Evolutionary conservation across 2,113 vertebrate species (phyloP), one percentile per base, ranked within the genome.

Genomic region (Neodontobutis hainanensis): DNA sequence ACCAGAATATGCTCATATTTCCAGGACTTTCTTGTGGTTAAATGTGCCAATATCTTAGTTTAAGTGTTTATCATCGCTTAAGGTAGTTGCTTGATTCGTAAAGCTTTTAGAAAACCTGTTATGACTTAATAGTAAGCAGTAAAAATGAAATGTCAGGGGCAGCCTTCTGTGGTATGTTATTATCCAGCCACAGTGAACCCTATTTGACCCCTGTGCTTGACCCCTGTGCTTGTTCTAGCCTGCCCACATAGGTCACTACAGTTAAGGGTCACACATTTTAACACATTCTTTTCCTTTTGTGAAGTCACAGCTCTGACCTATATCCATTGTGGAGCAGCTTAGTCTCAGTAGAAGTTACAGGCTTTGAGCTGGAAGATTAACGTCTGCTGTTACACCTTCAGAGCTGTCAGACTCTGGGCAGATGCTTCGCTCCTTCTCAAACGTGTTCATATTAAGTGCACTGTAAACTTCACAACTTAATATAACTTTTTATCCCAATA

Each of bases 311-410:
- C 42, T 35, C 11, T 11, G 11, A 15, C 35, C 19, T 60, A 27
- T 40, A 52, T 38, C 44, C 4, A 46, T 32, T 10, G 14, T 5
- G n/a, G 48, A 0, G 40, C 12, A 12, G 52, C 19, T 19, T 45
- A 45, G 59, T 62, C 46, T 11, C 46, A n/a, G 11, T 2, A 11
- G 11, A 57, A 50, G 46, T 69, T 61, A 27, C 50, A 15, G 51
- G 60, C 50, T 69, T 64, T 51, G n/a, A 78, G 68, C 52, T 0
- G 1, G 4, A 34, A 67, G 73, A 82, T 80, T 78, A 83, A 70
- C 52, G 52, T 49, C 49, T 71, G 60, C 56, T 8, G 59, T 36
- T 53, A 62, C 65, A 76, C 78, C 45, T 76, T 71, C 46, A 63
- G 68, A 44, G 53, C 58, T 6, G 72, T 74, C 72, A 65, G 62